Conservation (phyloP, 2,113 vertebrate species). For the Solea senegalensis region DNA sequence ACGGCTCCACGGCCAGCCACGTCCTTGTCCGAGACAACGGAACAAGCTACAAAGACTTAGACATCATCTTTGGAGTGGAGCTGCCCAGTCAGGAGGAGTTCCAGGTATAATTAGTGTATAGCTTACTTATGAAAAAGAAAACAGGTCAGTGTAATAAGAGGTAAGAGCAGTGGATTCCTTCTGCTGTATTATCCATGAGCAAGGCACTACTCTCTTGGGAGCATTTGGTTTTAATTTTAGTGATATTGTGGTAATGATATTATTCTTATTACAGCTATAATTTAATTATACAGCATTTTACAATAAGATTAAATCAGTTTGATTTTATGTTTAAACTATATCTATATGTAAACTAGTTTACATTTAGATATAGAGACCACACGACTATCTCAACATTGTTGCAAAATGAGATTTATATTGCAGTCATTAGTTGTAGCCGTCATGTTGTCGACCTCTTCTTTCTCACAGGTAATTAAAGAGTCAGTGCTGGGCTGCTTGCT, state of each 20-base stretch:
- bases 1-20: conserved; percentile 96
- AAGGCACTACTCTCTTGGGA: neutral
- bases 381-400: conserved; percentile 1
- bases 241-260: conserved; percentile 14
- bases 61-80: conserved; percentile 94
- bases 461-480: conserved; percentile 91
- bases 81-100: conserved; percentile 91
- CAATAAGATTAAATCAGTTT: conserved; percentile 14
- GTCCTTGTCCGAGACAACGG: conserved; percentile 91
- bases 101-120: conserved; percentile 73
- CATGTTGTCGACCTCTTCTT: conserved; percentile 49
- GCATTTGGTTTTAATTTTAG: conserved; percentile 15
- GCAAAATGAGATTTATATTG: conserved; percentile 15
- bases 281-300: conserved; percentile 18
- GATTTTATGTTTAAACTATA: conserved; percentile 11
- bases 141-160: neutral
- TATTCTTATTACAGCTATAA: conserved; percentile 18
- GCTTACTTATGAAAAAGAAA: neutral
- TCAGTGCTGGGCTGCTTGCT: conserved; percentile 89
- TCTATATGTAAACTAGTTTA: no score
- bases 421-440: conserved; percentile 44
- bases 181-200: neutral
- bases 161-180: neutral
- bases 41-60: conserved; percentile 94
- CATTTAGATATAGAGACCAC: no score